Evolutionary conservation across 1,140 invertebrate genomes (phyloP).

Genomic region (Lepidostoma basale): DNA sequence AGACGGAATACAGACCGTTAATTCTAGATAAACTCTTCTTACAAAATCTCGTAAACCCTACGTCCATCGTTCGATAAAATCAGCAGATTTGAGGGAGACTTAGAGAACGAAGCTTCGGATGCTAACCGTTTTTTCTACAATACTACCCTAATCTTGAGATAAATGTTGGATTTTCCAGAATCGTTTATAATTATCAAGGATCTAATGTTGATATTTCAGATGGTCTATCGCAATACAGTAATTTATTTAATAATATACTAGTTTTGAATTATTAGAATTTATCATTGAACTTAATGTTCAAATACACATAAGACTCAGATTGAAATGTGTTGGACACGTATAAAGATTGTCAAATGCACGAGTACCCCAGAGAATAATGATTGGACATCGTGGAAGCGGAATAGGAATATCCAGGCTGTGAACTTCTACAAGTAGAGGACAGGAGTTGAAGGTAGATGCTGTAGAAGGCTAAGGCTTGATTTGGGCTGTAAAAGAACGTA

Average conservation of each 20-base stretch:
- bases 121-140: conserved; percentile 6
- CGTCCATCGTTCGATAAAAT: conserved; percentile 22
- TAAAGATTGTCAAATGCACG: not conserved
- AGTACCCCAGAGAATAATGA: not conserved
- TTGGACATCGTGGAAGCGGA: no score
- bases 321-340: not conserved
- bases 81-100: not conserved
- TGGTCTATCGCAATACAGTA: not conserved
- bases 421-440: no score
- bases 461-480: no score
- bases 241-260: not conserved
- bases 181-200: conserved; percentile 9
- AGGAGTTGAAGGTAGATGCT: no score
- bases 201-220: no score
- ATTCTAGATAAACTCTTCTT: conserved; percentile 28
- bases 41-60: conserved; percentile 16
- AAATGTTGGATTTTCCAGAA: not conserved
- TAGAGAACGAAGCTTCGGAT: not conserved
- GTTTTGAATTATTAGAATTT: not conserved
- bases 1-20: conserved; percentile 16
- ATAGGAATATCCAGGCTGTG: no score
- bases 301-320: not conserved
- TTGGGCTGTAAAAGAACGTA: no score
- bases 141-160: not conserved
- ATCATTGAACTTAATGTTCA: no score